Evolutionary conservation across 1,140 invertebrate species (phyloP), one percentile per base, ranked within the genome.

Genomic region (Campodea augens): DNA sequence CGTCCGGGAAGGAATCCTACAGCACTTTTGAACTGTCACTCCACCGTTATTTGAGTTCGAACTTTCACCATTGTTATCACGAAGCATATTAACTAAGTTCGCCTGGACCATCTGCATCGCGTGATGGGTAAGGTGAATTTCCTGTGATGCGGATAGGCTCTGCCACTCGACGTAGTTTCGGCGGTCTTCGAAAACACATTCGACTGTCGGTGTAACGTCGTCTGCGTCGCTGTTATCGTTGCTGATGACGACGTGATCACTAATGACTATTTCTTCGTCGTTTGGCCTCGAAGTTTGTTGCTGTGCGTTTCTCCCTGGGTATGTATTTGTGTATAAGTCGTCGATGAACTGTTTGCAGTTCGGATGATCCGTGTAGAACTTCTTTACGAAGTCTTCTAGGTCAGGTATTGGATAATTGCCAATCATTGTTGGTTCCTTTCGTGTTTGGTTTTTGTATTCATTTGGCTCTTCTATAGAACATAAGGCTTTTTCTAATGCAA

Each of bases 391-490:
- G 50, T 79, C 74, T 25, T 77, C 73, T 18, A 77, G 67, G 47
- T 77, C 73, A 7, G 65, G 72, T 59, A 65, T 63, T 32, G 61
- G 62, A 46, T 60, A 61, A 38, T 24, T 44, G 41, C 22, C 41
- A 44, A 41, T 13, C 27, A 25, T 38, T 12, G 37, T 7, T 23
- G 13, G n/a, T 12, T 5, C 21, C 13, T 7, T 45, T 38, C 38
- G 24, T 5, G 15, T 15, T 15, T 44, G 22, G 22, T 43, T 39
- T 18, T 25, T 37, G 15, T 21, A 4, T 3, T 25, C 66, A 44
- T 51, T 64, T 45, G 64, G 74, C 45, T 90, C 84, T 56, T 93
- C 89, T 51, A 83, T 80, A 47, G 86, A 91, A 59, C 90, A 93
- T 7, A 96, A 63, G 40, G 90, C 62, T 53, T 86, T 81, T 59